These are phyloP conservation scores for Ganaspis sp. DNA, from an alignment of 1,140 invertebrate species.

Conservation along the genomic window DNA sequence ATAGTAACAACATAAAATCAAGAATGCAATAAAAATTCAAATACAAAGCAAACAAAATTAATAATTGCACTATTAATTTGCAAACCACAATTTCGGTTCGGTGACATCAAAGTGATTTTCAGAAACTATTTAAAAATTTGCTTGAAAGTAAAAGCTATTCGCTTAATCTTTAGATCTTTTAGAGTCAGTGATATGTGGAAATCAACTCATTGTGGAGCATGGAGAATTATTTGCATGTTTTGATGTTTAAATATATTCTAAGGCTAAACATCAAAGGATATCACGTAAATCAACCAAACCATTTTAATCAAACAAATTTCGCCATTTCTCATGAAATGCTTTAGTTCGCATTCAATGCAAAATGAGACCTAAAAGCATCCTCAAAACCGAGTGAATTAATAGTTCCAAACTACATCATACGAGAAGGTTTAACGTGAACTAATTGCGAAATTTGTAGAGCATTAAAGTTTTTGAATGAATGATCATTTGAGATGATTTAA, in stretches of 20 bases:
- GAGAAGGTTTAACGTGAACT: too few species aligned
- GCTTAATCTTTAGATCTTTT: neutral
- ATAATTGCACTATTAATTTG: too few species aligned
- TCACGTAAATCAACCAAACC: neutral
- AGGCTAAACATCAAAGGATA: neutral
- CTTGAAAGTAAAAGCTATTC: neutral
- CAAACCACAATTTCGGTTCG: too few species aligned
- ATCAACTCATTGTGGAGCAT: neutral
- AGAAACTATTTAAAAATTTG: too few species aligned
- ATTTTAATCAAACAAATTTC: conserved; percentile 35
- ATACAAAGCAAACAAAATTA: too few species aligned
- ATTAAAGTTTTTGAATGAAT: too few species aligned
- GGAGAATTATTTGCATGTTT: neutral
- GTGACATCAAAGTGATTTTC: too few species aligned
- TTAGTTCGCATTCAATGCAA: neutral
- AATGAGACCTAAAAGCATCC: too few species aligned
- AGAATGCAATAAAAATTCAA: too few species aligned
- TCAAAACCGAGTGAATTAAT: neutral
- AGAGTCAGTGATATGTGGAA: neutral
- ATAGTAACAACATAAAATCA: too few species aligned
- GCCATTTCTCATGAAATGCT: conserved; percentile 40
- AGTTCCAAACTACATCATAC: neutral
- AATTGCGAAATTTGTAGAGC: too few species aligned
- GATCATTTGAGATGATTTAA: too few species aligned
- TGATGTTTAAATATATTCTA: neutral